phyloP scores from a whole-genome alignment of 2,113 vertebrate genomes.

The Chionomys nivalis region DNA sequence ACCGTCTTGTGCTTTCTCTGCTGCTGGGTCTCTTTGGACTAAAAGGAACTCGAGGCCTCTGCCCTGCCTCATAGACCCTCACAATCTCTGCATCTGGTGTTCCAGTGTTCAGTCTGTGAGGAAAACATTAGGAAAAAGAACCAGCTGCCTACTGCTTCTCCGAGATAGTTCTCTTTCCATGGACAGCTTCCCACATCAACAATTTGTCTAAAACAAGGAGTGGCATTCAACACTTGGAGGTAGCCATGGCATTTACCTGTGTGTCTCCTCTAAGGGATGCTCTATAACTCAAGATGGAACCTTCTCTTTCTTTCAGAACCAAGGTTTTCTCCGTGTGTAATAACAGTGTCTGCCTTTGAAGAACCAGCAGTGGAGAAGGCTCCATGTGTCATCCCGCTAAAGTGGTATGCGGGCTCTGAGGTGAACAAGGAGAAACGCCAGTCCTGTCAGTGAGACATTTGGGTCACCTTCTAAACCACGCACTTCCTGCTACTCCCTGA shows the following conservation, averaged over 20 bases:
- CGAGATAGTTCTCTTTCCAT: neutral
- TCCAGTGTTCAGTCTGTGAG: neutral
- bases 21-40: neutral
- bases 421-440: too few relatives aligned
- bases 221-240: too few relatives aligned
- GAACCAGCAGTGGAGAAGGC: neutral
- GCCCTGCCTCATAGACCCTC: neutral
- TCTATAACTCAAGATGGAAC: neutral
- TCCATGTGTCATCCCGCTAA: neutral
- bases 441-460: neutral
- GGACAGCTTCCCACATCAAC: neutral
- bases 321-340: neutral
- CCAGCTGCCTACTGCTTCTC: too few relatives aligned
- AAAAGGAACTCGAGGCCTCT: neutral
- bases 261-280: neutral
- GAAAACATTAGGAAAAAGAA: neutral
- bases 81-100: too few relatives aligned
- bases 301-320: neutral
- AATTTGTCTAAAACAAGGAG: fast-evolving
- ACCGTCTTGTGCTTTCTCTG: too few relatives aligned
- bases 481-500: neutral
- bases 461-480: neutral
- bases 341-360: neutral
- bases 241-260: fast-evolving
- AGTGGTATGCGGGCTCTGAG: neutral